These are phyloP conservation scores for Knipowitschia caucasica DNA, from an alignment of 2,797 vertebrate genomes.

Conservation along the genomic window DNA sequence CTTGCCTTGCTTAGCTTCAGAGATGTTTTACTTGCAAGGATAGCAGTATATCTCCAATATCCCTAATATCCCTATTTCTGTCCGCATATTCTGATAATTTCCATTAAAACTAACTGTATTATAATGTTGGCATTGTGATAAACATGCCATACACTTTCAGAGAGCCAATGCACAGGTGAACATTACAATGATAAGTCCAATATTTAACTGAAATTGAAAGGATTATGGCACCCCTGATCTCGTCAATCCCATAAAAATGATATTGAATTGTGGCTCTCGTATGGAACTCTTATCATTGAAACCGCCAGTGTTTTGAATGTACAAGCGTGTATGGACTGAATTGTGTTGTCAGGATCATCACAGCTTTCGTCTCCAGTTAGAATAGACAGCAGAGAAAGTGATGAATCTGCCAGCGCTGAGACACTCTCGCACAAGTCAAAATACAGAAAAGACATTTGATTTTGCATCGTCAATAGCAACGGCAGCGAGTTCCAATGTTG, in stretches of 20 bases:
- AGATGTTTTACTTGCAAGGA: too few species aligned
- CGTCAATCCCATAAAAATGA: not conserved
- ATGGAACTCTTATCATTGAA: constrained; percentile 27
- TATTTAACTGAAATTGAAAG: not conserved
- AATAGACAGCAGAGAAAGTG: constrained; percentile 23
- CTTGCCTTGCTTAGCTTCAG: too few species aligned
- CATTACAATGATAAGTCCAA: not conserved
- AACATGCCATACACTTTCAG: too few species aligned
- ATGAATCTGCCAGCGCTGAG: constrained; percentile 41
- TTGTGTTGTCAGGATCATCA: constrained; percentile 57
- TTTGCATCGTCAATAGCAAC: constrained; percentile 25
- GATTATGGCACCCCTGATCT: not conserved
- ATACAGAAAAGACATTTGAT: constrained; percentile 35
- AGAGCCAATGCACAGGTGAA: not conserved
- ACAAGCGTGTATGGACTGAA: constrained; percentile 37
- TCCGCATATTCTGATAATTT: too few species aligned
- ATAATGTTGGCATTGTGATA: too few species aligned
- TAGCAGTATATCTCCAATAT: too few species aligned
- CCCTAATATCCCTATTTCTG: too few species aligned
- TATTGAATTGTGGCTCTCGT: constrained; percentile 26
- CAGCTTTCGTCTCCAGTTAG: constrained; percentile 33
- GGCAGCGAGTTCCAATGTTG: not conserved
- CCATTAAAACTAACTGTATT: too few species aligned
- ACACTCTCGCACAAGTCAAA: constrained; percentile 28
- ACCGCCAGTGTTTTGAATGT: constrained; percentile 22